Percentiles rank a stretch among this genome's conserved stretches.
phyloP scores from a whole-genome alignment of 1,140 invertebrate species.

The Trigoniulus corallinus region DNA sequence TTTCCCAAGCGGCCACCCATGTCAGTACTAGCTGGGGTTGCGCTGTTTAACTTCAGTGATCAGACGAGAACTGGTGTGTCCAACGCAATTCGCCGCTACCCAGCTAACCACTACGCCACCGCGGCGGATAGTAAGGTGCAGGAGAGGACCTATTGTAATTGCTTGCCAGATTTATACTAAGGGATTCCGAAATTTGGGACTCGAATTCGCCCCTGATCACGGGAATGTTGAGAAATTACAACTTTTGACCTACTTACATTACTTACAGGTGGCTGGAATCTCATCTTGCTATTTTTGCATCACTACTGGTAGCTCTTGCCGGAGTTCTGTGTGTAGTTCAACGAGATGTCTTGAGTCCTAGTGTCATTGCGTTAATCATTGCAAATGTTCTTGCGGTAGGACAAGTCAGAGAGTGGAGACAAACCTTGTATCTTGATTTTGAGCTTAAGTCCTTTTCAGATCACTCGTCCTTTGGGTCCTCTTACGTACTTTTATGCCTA shows the following conservation, averaged over 20 bases:
- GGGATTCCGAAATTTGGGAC: not conserved
- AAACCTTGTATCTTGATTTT: too few relatives aligned
- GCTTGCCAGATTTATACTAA: not conserved
- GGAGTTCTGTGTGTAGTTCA: conserved; percentile 69
- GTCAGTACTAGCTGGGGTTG: too few relatives aligned
- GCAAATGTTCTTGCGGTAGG: conserved; percentile 70
- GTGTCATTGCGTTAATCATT: conserved; percentile 71
- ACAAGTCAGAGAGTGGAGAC: conserved; percentile 51
- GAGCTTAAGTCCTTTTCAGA: too few relatives aligned
- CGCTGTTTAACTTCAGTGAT: too few relatives aligned
- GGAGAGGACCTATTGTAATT: too few relatives aligned
- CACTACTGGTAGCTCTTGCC: conserved; percentile 76
- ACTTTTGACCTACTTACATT: conserved; percentile 2
- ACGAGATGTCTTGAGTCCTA: conserved; percentile 46
- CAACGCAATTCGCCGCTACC: too few relatives aligned
- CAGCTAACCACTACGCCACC: too few relatives aligned
- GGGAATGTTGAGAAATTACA: not conserved
- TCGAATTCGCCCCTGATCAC: not conserved
- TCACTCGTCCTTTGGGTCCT: too few relatives aligned
- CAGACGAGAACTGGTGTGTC: too few relatives aligned
- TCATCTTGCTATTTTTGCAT: conserved; percentile 79
- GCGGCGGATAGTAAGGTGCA: too few relatives aligned
- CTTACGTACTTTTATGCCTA: too few relatives aligned
- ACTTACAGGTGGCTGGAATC: conserved; percentile 68
- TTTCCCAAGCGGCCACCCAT: too few relatives aligned